Evolutionary conservation across 2,888 invertebrate genomes (phyloP), one percentile per base, ranked within the genome.

Genomic region (Perithous albicinctus): DNA sequence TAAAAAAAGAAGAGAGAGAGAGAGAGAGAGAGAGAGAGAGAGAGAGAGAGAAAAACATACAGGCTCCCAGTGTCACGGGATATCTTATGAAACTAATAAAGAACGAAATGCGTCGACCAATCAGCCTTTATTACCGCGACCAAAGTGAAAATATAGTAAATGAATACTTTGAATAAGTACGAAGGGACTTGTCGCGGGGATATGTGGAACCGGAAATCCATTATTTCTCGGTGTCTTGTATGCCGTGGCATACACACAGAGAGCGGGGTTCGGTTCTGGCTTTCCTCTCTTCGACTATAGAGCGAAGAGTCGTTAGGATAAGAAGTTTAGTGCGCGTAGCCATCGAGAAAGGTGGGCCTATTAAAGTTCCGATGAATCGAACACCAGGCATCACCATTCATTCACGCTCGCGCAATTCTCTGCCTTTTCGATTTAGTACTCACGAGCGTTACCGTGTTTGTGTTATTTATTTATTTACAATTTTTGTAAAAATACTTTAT

Each of bases 121-220:
- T 70, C 54, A 41, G 41, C 54, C 26, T 54, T 70, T 70, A 70
- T 70, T 70, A 38, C 41, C 54, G 23, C 23, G 38, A 70, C 69
- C 29, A 56, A 56, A 54, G 69, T 70, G 70, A 56, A 70, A 56
- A 70, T 56, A 56, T 70, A 43, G 70, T 56, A 29, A 56, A 70
- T 70, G 15, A 70, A 56, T 56, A 56, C 70, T 38, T 70, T 41
- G 26, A 18, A 56, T 54, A 4, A 26, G 15, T 56, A 56, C 29
- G 70, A 43, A n/a, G n/a, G 23, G 15, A 41, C 23, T n/a, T n/a
- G 15, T 6, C 0, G n/a, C 10, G 26, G 43, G 26, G 15, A 26
- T 64, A 51, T 29, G 79, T 83, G 77, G 73, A 83, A 80, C 83
- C 83, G 83, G 83, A 83, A 83, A 83, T 77, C 77, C 69, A 77